A percentile compares a stretch with the other conserved stretches of the same genome.
phyloP scores from a whole-genome alignment of 2,888 invertebrate genomes.

The Aleiodes alternator region DNA sequence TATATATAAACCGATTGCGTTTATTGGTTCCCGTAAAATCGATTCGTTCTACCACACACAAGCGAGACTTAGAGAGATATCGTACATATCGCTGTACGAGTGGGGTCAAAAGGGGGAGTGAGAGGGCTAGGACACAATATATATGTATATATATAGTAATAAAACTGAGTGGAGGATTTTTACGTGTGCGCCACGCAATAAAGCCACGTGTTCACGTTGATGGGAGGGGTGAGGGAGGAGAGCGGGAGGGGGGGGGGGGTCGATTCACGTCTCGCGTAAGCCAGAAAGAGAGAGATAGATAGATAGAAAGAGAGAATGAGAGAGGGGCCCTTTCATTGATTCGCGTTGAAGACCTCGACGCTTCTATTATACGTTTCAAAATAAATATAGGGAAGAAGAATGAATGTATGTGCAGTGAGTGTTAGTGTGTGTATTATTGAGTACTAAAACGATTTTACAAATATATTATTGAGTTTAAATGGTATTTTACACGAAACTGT shows the following conservation, averaged over 20 bases:
- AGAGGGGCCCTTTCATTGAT: conserved; percentile 57
- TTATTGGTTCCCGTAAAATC: conserved; percentile 33
- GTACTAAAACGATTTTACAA: conserved; percentile 4
- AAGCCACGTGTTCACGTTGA: conserved; percentile 38
- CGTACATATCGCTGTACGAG: conserved; percentile 5
- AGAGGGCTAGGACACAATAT: conserved; percentile 19
- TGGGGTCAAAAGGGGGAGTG: too few relatives aligned
- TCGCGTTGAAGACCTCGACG: conserved; percentile 54
- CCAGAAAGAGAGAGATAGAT: conserved; percentile 39
- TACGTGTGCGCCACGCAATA: conserved; percentile 42
- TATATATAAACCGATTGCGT: conserved; percentile 24
- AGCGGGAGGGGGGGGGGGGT: conserved; percentile 42
- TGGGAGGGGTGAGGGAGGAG: too few relatives aligned
- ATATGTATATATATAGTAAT: conserved; percentile 19
- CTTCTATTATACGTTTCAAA: conserved; percentile 35
- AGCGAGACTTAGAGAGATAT: conserved; percentile 5
- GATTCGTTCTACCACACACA: conserved; percentile 36
- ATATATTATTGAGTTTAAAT: not conserved
- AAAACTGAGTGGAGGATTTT: conserved; percentile 38
- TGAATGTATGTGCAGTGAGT: not conserved
- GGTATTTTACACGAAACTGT: not conserved
- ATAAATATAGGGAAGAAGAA: not conserved
- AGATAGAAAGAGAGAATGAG: not conserved
- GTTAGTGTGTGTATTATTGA: not conserved
- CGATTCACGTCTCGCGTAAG: conserved; percentile 58